phyloP scores from a whole-genome alignment of 2,797 vertebrate genomes.

The Danio jaintianensis region DNA sequence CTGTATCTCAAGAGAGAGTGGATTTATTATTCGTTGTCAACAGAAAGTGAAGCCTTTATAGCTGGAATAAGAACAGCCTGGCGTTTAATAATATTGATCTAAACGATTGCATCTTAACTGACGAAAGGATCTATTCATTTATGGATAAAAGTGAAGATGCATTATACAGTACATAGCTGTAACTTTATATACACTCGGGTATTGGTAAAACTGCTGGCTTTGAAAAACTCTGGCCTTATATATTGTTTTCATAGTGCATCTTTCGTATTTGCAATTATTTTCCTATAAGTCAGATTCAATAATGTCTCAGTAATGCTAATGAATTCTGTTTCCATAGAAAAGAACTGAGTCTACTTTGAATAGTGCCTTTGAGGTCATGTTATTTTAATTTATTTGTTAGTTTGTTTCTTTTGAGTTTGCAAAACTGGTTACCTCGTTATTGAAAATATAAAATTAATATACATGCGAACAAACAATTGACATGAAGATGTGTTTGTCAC shows the following conservation, averaged over 20 bases:
- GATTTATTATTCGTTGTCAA: conserved; percentile 39
- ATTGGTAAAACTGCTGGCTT: no score
- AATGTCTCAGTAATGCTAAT: conserved; percentile 52
- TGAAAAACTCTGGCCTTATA: conserved; percentile 10
- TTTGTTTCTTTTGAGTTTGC: background rate
- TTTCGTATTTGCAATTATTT: conserved; percentile 50
- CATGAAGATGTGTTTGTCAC: background rate
- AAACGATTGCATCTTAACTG: background rate
- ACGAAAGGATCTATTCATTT: background rate
- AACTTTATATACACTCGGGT: no score
- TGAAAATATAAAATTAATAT: conserved; percentile 9
- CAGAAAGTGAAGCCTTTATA: conserved; percentile 35
- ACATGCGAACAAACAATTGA: conserved; percentile 13
- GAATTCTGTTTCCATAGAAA: conserved; percentile 56
- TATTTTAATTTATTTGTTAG: conserved; percentile 42
- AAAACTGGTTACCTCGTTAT: conserved; percentile 38
- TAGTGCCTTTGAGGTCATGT: conserved; percentile 48
- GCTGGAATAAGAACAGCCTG: background rate
- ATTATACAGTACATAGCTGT: background rate
- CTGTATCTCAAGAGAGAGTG: conserved; percentile 24
- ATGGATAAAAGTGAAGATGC: background rate
- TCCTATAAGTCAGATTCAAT: conserved; percentile 31
- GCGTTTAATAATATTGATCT: background rate
- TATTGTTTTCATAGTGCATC: conserved; percentile 35
- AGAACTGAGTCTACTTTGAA: conserved; percentile 47